phyloP scores from a whole-genome alignment of 2,888 invertebrate species.

The Drosophila helvetica region DNA sequence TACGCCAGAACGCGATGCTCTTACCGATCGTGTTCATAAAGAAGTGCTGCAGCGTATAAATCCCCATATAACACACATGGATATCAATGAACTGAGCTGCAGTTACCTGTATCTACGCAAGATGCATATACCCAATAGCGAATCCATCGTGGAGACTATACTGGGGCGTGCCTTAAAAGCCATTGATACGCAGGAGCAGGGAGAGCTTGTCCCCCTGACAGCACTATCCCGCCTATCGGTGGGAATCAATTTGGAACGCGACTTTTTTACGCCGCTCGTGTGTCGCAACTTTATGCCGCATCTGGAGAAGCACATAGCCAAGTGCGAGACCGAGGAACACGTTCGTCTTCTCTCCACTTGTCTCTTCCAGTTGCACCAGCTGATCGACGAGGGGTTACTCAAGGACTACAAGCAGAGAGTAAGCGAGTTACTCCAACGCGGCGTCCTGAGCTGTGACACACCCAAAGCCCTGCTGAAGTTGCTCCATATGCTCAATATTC shows the following conservation, averaged over 20 bases:
- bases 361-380: slow-evolving; percentile 82
- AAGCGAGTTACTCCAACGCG: slow-evolving; percentile 74
- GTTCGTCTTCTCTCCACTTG: slow-evolving; percentile 84
- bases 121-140: slow-evolving; percentile 82
- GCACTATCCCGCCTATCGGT: slow-evolving; percentile 84
- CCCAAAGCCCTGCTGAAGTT: slow-evolving; percentile 77
- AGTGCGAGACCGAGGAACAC: slow-evolving; percentile 81
- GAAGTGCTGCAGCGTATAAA: slow-evolving; percentile 68
- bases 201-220: slow-evolving; percentile 75
- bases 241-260: slow-evolving; percentile 82
- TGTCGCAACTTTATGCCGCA: slow-evolving; percentile 83
- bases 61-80: slow-evolving; percentile 76
- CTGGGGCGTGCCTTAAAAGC: slow-evolving; percentile 66
- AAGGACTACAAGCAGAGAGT: slow-evolving; percentile 82
- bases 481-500: slow-evolving; percentile 84
- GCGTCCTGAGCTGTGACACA: slow-evolving; percentile 66
- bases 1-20: neutral
- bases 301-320: slow-evolving; percentile 79
- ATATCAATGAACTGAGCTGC: slow-evolving; percentile 83
- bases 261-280: slow-evolving; percentile 83
- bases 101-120: slow-evolving; percentile 84
- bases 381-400: slow-evolving; percentile 83
- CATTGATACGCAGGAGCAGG: slow-evolving; percentile 62
- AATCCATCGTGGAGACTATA: slow-evolving; percentile 80
- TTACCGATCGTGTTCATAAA: slow-evolving; percentile 37